These are phyloP conservation scores for Bhutanitis thaidina DNA, from an alignment of 2,888 invertebrate genomes.

Conservation along the genomic window DNA sequence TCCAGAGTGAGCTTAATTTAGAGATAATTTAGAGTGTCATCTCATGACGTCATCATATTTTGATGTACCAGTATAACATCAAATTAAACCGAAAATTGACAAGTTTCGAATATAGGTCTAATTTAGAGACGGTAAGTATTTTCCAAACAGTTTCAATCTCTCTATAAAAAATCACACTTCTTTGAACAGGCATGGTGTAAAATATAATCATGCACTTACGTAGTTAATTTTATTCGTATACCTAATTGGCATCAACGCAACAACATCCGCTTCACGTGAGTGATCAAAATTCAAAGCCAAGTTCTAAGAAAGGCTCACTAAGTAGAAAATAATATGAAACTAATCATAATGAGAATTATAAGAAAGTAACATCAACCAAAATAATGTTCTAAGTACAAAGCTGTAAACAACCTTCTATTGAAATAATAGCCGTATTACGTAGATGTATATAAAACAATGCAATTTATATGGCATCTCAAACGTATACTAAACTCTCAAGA, in stretches of 20 bases:
- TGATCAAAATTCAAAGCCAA: conserved; percentile 16
- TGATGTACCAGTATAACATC: too few relatives aligned
- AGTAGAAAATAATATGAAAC: conserved; percentile 22
- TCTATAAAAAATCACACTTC: neutral
- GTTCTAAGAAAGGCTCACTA: conserved; percentile 20
- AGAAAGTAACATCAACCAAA: conserved; percentile 14
- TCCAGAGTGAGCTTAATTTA: too few relatives aligned
- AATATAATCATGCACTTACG: conserved; percentile 10
- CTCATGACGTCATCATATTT: too few relatives aligned
- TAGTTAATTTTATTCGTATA: conserved; percentile 7
- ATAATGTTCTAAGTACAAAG: conserved; percentile 16
- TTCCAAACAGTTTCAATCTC: too few relatives aligned
- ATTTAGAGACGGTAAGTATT: too few relatives aligned
- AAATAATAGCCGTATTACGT: conserved; percentile 7
- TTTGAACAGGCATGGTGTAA: neutral
- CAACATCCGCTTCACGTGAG: conserved; percentile 14
- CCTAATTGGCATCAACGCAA: conserved; percentile 16
- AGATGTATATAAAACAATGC: conserved; percentile 17
- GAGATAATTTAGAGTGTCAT: too few relatives aligned
- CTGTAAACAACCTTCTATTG: conserved; percentile 13
- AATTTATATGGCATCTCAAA: conserved; percentile 16
- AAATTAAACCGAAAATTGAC: too few relatives aligned
- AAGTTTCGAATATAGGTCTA: too few relatives aligned
- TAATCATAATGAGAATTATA: conserved; percentile 21
- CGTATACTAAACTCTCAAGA: conserved; percentile 17